These are phyloP conservation scores for Rhineura floridana DNA, from an alignment of 2,113 vertebrate genomes.

Conservation along the genomic window DNA sequence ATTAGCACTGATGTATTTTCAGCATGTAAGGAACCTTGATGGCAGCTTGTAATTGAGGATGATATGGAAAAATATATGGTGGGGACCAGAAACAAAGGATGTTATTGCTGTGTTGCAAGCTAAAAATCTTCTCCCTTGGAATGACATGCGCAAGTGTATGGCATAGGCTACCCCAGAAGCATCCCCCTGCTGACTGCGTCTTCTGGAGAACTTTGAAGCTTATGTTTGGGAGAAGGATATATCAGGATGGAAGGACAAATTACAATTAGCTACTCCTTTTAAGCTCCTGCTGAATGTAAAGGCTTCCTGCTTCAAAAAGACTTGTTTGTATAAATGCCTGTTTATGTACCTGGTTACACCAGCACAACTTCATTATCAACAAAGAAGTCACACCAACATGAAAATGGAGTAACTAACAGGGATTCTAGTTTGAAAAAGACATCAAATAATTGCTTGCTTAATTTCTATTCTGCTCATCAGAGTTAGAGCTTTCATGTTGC, in stretches of 20 bases:
- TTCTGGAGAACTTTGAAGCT: neutral
- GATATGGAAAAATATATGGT: neutral
- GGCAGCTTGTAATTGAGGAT: neutral
- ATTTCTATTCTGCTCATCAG: neutral
- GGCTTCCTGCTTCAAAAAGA: slow-evolving; percentile 2
- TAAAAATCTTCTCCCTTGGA: neutral
- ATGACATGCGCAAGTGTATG: neutral
- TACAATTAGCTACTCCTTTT: slow-evolving; percentile 1
- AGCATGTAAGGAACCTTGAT: neutral
- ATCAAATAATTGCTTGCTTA: neutral
- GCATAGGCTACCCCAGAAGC: neutral
- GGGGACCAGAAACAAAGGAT: neutral
- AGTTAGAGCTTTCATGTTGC: slow-evolving; percentile 12
- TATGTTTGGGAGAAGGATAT: neutral
- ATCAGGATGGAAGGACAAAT: neutral
- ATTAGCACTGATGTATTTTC: neutral
- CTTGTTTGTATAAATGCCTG: neutral
- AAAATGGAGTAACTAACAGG: neutral
- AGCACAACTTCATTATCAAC: slow-evolving; percentile 5
- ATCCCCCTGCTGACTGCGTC: neutral
- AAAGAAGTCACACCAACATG: neutral
- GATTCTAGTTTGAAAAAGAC: neutral
- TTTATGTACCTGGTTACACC: neutral
- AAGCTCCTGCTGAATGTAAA: neutral
- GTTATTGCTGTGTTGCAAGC: neutral